A percentile compares a stretch with the other conserved stretches of the same genome.
Conservation (phyloP, 2,797 vertebrate genomes). For the Paramormyrops hopkinsi region DNA sequence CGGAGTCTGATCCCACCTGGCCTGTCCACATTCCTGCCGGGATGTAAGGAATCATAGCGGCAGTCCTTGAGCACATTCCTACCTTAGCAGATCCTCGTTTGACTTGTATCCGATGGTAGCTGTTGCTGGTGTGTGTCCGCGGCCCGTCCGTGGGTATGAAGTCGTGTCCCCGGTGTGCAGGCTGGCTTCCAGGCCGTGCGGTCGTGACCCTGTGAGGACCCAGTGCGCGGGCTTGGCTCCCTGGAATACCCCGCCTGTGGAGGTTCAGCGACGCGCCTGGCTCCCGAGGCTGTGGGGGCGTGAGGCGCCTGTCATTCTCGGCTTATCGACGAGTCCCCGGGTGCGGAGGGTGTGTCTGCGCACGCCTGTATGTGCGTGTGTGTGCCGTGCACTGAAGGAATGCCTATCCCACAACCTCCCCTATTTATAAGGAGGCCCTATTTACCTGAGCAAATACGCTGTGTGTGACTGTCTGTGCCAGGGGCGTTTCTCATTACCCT, state of each 20-base stretch:
- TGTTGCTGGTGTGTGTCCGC: neutral
- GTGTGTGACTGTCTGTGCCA: conserved; percentile 61
- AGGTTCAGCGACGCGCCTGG: neutral
- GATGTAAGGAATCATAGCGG: neutral
- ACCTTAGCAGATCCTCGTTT: neutral
- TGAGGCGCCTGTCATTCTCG: neutral
- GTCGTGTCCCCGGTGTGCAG: neutral
- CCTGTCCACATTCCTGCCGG: neutral
- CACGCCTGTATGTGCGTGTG: neutral
- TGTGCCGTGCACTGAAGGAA: conserved; percentile 19
- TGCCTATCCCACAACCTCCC: conserved; percentile 34
- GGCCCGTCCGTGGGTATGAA: neutral
- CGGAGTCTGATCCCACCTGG: neutral
- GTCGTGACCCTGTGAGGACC: neutral
- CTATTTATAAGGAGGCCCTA: conserved; percentile 70
- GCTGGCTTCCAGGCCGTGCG: neutral
- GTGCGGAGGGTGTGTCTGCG: neutral
- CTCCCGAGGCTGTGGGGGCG: neutral
- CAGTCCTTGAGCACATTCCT: neutral
- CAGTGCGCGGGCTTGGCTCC: neutral
- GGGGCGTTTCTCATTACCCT: conserved; percentile 47
- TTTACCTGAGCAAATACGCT: conserved; percentile 72
- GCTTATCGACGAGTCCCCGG: conserved; percentile 18
- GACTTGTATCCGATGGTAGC: neutral
- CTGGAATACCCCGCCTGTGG: no score